Percentiles rank a stretch among this genome's conserved stretches.
These are phyloP conservation scores for Rhagoletis zephyria DNA, from an alignment of 1,140 invertebrate species.

Conservation along the genomic window DNA sequence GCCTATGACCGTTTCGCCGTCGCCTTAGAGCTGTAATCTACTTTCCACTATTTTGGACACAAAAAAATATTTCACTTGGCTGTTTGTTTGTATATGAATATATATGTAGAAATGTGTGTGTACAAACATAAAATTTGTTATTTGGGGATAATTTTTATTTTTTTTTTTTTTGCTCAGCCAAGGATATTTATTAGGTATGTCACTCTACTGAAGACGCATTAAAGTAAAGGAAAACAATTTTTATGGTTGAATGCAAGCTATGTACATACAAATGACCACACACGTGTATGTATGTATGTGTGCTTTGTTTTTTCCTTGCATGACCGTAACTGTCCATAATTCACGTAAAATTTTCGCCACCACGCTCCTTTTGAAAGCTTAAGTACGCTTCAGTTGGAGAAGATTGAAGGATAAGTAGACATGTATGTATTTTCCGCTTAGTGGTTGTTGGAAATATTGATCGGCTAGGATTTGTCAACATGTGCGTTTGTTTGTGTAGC, in stretches of 20 bases:
- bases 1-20: constrained; percentile 68
- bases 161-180: constrained; percentile 49
- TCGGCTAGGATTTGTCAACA: no score
- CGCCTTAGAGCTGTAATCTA: constrained; percentile 27
- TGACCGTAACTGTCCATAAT: background rate
- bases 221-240: background rate
- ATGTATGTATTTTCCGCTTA: no score
- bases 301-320: no score
- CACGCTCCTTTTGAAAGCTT: background rate
- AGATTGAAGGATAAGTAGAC: background rate
- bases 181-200: constrained; percentile 70
- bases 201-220: background rate
- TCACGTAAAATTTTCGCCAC: background rate
- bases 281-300: no score
- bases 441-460: no score
- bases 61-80: background rate
- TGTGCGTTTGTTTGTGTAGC: no score
- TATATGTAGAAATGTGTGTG: background rate
- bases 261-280: background rate
- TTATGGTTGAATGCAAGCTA: background rate
- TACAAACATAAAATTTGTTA: background rate
- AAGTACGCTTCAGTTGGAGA: background rate
- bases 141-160: background rate
- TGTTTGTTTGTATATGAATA: background rate
- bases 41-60: background rate